These are phyloP conservation scores for Polyploca ridens DNA, from an alignment of 2,888 invertebrate species.

Conservation along the genomic window DNA sequence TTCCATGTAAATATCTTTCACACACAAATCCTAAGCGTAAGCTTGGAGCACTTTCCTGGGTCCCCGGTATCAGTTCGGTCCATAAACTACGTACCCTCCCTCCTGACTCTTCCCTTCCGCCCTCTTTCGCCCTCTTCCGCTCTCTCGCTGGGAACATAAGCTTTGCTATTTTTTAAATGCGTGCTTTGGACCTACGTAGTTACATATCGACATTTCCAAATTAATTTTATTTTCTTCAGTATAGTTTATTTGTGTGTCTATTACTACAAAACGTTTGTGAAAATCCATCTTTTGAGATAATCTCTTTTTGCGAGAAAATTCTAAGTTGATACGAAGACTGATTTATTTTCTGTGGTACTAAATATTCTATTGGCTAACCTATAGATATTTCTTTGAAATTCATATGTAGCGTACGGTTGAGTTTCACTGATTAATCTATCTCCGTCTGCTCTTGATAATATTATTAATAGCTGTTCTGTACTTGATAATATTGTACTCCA, in stretches of 20 bases:
- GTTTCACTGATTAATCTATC: no score
- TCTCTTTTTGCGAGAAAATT: background rate
- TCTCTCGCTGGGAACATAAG: constrained; percentile 69
- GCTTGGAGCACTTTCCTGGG: constrained; percentile 77
- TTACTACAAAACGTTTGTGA: background rate
- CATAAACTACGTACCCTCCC: constrained; percentile 71
- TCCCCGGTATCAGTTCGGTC: constrained; percentile 79
- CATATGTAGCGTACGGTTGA: no score
- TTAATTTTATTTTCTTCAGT: constrained; percentile 67
- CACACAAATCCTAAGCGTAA: constrained; percentile 78
- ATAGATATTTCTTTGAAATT: no score
- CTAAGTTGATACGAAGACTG: background rate
- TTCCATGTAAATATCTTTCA: constrained; percentile 73
- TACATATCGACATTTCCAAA: constrained; percentile 63
- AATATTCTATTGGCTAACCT: no score
- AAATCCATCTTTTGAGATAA: background rate
- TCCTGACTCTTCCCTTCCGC: constrained; percentile 27
- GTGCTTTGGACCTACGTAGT: constrained; percentile 68
- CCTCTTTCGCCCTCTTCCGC: constrained; percentile 57
- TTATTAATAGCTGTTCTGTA: no score
- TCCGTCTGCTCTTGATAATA: no score
- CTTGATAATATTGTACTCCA: no score
- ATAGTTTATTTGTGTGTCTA: constrained; percentile 46
- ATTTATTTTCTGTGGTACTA: no score
- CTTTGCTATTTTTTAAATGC: constrained; percentile 80